These are phyloP conservation scores for Leptura quadrifasciata DNA, from an alignment of 2,888 invertebrate genomes.

Conservation along the genomic window DNA sequence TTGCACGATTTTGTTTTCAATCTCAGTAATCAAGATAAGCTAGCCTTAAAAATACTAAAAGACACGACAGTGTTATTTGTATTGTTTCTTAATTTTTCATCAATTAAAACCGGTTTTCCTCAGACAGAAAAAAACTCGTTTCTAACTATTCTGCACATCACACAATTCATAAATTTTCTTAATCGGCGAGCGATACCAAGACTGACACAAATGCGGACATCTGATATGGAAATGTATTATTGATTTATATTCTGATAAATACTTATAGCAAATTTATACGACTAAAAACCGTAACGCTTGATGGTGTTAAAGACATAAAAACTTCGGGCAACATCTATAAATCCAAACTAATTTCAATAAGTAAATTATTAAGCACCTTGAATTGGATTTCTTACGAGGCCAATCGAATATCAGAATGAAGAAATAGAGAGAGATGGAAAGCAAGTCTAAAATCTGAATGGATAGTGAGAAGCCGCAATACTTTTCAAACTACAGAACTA, in stretches of 20 bases:
- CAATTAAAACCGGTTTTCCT: background rate
- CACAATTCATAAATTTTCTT: background rate
- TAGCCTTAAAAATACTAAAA: no score
- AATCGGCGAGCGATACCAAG: background rate
- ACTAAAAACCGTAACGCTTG: background rate
- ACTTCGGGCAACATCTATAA: background rate
- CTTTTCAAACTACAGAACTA: slow-evolving; percentile 22
- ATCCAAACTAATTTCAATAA: background rate
- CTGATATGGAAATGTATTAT: slow-evolving; percentile 8
- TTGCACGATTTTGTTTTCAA: no score
- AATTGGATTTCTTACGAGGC: slow-evolving; percentile 5
- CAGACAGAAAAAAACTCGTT: slow-evolving; percentile 1
- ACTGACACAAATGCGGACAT: background rate
- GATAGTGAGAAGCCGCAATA: slow-evolving; percentile 1
- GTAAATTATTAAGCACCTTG: background rate
- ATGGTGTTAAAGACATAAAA: background rate
- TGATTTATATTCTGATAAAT: background rate
- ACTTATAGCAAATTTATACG: background rate
- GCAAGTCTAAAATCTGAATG: slow-evolving; percentile 16
- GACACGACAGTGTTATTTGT: background rate
- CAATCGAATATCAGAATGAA: slow-evolving; percentile 17
- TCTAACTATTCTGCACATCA: background rate
- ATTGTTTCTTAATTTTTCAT: background rate
- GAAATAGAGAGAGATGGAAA: slow-evolving; percentile 12
- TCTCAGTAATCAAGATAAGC: no score